A percentile compares a stretch with the other conserved stretches of the same genome.
These are phyloP conservation scores for Papilio dardanus DNA, from an alignment of 1,140 invertebrate genomes.

Conservation along the genomic window DNA sequence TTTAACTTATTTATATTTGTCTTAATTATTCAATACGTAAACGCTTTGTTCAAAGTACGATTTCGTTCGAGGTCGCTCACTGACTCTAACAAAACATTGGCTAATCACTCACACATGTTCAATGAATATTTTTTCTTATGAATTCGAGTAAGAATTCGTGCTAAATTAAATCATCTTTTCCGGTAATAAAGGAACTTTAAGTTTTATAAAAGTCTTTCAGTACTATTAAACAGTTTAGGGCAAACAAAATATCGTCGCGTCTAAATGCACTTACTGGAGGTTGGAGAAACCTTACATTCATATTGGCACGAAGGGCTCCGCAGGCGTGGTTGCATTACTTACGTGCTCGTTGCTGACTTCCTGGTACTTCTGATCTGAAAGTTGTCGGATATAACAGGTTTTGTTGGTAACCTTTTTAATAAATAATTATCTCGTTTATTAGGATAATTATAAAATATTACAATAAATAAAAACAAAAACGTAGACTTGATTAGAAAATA, in stretches of 20 bases:
- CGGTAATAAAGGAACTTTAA: neutral
- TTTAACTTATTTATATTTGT: slow-evolving; percentile 37
- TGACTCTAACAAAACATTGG: slow-evolving; percentile 62
- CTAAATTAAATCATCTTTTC: neutral
- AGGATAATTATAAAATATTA: neutral
- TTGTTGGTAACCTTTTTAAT: slow-evolving; percentile 23
- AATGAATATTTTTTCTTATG: slow-evolving; percentile 53
- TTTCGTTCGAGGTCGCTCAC: slow-evolving; percentile 72
- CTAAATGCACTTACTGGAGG: slow-evolving; percentile 53
- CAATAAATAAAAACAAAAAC: no score
- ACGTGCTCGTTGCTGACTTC: slow-evolving; percentile 60
- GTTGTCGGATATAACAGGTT: slow-evolving; percentile 43
- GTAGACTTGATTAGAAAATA: neutral
- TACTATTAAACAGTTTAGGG: slow-evolving; percentile 11
- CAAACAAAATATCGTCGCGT: slow-evolving; percentile 32
- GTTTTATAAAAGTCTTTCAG: slow-evolving; percentile 2
- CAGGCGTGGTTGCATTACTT: slow-evolving; percentile 54
- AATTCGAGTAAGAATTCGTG: slow-evolving; percentile 13
- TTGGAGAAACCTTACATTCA: slow-evolving; percentile 50
- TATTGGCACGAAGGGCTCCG: slow-evolving; percentile 48
- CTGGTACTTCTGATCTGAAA: slow-evolving; percentile 51
- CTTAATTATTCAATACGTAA: slow-evolving; percentile 47
- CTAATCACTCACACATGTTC: slow-evolving; percentile 57
- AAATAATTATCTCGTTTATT: neutral
- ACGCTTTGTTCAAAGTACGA: slow-evolving; percentile 72